Conservation (phyloP, 2,888 invertebrate genomes). For the Idaea straminata region DNA sequence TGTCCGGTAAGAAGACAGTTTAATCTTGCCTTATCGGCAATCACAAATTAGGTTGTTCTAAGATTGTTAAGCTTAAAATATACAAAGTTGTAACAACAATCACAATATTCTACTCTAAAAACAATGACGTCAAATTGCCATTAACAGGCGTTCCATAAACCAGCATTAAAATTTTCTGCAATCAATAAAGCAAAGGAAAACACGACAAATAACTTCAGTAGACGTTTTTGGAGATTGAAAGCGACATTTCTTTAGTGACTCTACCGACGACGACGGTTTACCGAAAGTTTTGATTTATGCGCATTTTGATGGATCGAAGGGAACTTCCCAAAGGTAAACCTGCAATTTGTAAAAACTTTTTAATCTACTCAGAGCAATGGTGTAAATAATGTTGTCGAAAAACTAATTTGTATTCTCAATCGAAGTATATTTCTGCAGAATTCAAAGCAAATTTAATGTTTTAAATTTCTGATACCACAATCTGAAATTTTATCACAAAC, state of each 20-base stretch:
- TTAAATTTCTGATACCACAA: constrained; percentile 6
- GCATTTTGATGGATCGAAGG: constrained; percentile 54
- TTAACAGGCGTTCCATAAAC: constrained; percentile 20
- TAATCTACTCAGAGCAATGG: constrained; percentile 38
- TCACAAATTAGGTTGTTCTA: constrained; percentile 17
- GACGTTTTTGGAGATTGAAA: constrained; percentile 48
- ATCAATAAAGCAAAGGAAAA: constrained; percentile 43
- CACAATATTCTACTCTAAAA: neutral
- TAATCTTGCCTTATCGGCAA: constrained; percentile 18
- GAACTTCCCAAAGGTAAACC: constrained; percentile 44
- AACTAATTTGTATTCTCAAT: neutral
- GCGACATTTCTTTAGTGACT: constrained; percentile 45
- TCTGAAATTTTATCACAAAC: constrained; percentile 3
- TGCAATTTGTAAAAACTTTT: constrained; percentile 44
- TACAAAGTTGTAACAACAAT: neutral
- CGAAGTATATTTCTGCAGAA: neutral
- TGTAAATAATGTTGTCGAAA: constrained; percentile 18
- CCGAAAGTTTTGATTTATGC: constrained; percentile 65
- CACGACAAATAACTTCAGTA: constrained; percentile 38
- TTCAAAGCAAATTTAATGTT: neutral
- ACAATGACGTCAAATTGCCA: constrained; percentile 5
- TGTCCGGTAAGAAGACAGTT: constrained; percentile 5
- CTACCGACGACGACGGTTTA: constrained; percentile 32
- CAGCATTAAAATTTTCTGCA: constrained; percentile 27
- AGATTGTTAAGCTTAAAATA: constrained; percentile 5